A percentile compares a stretch with the other conserved stretches of the same genome.
phyloP scores from a whole-genome alignment of 2,797 vertebrate species.

The Gambusia yucatana region DNA sequence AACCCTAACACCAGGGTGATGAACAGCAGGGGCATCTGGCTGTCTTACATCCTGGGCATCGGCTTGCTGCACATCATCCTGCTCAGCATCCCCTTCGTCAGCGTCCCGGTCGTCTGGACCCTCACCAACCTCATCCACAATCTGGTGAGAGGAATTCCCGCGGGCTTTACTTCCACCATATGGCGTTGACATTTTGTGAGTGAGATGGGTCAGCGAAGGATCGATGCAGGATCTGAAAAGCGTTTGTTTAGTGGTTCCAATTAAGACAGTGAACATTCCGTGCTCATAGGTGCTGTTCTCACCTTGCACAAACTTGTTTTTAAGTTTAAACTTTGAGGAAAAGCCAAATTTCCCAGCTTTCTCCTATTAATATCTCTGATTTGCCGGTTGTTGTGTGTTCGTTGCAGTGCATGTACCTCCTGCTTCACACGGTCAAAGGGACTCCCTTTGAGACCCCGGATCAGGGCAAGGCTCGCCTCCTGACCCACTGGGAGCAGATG shows the following conservation, averaged over 20 bases:
- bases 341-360: not conserved
- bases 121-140: conserved; percentile 98
- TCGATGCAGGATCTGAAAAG: not conserved
- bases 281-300: not conserved
- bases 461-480: conserved; percentile 94
- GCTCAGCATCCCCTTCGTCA: conserved; percentile 97
- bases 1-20: conserved; percentile 97
- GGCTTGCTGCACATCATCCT: conserved; percentile 96
- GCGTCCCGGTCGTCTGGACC: conserved; percentile 95
- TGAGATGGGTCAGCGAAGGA: not conserved
- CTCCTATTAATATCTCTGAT: not conserved
- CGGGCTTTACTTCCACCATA: not conserved
- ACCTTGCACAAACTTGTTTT: not conserved
- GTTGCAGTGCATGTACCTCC: conserved; percentile 94
- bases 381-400: not conserved
- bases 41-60: conserved; percentile 93
- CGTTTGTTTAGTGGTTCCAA: not conserved
- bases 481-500: conserved; percentile 99
- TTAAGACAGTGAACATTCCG: not conserved
- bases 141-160: conserved; percentile 83
- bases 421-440: conserved; percentile 96
- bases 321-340: not conserved
- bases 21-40: conserved; percentile 98
- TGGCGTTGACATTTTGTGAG: not conserved
- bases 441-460: conserved; percentile 97